phyloP scores from a whole-genome alignment of 2,113 vertebrate species.

The Cryptomyrus ogoouensis region DNA sequence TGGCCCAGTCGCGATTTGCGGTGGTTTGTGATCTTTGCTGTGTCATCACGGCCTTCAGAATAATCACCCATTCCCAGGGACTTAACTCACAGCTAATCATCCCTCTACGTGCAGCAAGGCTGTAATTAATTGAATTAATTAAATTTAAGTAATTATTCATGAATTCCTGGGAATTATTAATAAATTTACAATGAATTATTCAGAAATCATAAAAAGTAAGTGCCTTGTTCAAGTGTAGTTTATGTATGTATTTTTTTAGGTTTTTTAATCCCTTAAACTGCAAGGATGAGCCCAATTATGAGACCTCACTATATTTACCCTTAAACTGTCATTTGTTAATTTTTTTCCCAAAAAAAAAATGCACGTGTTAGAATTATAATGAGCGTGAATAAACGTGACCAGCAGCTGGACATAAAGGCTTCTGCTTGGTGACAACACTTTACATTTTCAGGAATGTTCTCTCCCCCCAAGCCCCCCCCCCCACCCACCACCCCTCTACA shows the following conservation, averaged over 20 bases:
- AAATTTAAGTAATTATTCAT: background rate
- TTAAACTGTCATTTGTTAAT: background rate
- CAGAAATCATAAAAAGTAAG: constrained; percentile 1
- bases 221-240: background rate
- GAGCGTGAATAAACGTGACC: background rate
- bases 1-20: background rate
- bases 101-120: background rate
- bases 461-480: background rate
- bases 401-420: background rate
- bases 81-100: background rate
- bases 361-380: background rate
- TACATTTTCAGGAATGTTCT: background rate
- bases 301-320: background rate
- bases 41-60: background rate
- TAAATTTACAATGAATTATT: background rate
- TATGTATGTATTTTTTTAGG: background rate
- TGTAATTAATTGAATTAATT: constrained; percentile 8
- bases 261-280: background rate
- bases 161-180: background rate
- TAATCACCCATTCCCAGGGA: background rate
- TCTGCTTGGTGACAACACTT: background rate
- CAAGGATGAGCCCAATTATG: background rate
- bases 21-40: background rate
- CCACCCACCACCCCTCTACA: background rate
- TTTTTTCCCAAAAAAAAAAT: background rate